phyloP scores from a whole-genome alignment of 2,797 vertebrate genomes.

The Hyperoplus immaculatus region DNA sequence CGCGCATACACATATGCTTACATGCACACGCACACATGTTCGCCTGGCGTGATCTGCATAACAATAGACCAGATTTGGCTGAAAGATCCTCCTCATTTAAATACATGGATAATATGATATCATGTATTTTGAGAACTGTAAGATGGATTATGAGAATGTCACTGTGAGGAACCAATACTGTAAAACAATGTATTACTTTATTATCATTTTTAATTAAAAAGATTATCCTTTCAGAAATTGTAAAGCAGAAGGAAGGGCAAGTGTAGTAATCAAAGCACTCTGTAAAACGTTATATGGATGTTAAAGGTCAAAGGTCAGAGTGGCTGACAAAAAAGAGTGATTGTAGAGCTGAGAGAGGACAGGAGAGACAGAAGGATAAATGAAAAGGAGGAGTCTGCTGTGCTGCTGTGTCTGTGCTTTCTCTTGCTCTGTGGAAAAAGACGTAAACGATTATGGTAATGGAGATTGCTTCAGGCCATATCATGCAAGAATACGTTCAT shows the following conservation, averaged over 20 bases:
- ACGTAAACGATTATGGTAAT: constrained; percentile 63
- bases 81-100: constrained; percentile 29
- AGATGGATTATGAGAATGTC: no score
- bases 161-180: no score
- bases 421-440: constrained; percentile 12
- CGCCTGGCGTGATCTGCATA: constrained; percentile 46
- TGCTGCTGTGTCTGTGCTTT: constrained; percentile 16
- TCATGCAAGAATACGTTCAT: constrained; percentile 34
- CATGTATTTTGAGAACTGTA: background rate
- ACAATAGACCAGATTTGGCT: constrained; percentile 30
- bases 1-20: constrained; percentile 13
- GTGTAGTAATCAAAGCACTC: no score
- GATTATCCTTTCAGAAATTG: no score
- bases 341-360: constrained; percentile 13
- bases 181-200: no score
- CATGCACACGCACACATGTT: constrained; percentile 5
- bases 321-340: constrained; percentile 37
- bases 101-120: background rate
- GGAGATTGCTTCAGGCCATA: constrained; percentile 26
- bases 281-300: background rate
- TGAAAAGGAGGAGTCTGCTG: constrained; percentile 3
- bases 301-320: constrained; percentile 40
- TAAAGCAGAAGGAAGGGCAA: no score
- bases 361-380: constrained; percentile 31
- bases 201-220: no score